Base-by-base conservation (phyloP, 2,113 vertebrate genomes). In the human (Homo sapiens) region DNA sequence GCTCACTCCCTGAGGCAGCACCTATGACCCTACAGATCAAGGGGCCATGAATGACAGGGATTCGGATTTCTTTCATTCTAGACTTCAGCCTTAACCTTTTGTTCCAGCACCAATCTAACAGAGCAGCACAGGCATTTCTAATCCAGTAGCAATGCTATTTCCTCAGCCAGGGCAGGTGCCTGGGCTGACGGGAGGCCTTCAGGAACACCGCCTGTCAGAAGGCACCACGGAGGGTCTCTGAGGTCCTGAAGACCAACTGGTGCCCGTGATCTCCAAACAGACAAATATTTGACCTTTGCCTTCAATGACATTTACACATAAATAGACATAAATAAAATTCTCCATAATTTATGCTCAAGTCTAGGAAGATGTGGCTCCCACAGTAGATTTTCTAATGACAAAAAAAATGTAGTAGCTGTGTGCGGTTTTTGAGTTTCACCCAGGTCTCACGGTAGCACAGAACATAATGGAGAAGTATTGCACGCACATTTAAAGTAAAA, bases 271-370 rank as follows among this genome's bases (percentile, higher is more conserved):
- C 87, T 94, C 82, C 90, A 98, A 61, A 98, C 87, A 55, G 52
- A 55, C 52, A 97, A 97, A 78, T 68, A 93, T 48, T 45, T 94
- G 96, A 97, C 94, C 97, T 90, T 57, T 61, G 64, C 96, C 92
- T 93, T 97, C 93, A 93, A 76, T 94, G 98, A 96, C 94, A 97
- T 94, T 98, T 80, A 97, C 93, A 98, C 92, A 98, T 97, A 98
- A 98, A 98, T 97, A 98, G 66, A 97, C 92, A 97, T 98, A 98
- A 98, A 98, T 98, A 98, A 98, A 95, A 38, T 96, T 76, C 90
- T 91, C 93, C 1, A 32, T 81, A 92, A 84, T 89, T 95, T 95
- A 90, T 75, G 88, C 38, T 87, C 82, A 88, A 66, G 92, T 70
- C 91, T 96, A 97, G 97, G 93, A 96, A 96, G 94, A 96, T 52